A percentile compares a stretch with the other conserved stretches of the same genome.
Conservation (phyloP, 2,888 invertebrate genomes). For the Tipula vernalis region DNA sequence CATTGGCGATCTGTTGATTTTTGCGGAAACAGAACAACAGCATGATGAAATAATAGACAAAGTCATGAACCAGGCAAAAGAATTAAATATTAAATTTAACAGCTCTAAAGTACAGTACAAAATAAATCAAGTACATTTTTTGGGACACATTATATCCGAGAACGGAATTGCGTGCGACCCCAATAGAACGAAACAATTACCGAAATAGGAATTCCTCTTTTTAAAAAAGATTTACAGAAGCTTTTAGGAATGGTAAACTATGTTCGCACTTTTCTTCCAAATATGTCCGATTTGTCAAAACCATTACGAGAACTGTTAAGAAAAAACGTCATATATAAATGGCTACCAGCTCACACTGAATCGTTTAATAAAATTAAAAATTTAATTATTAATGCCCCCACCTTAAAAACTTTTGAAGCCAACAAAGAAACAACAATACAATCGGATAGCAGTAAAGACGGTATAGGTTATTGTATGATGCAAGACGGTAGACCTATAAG, state of each 20-base stretch:
- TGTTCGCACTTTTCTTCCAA: constrained; percentile 16
- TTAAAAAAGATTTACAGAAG: not conserved
- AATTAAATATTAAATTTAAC: no score
- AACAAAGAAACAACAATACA: constrained; percentile 11
- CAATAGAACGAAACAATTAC: not conserved
- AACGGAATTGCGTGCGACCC: not conserved
- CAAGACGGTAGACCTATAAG: no score
- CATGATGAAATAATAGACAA: not conserved
- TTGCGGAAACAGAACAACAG: not conserved
- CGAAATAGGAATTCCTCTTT: not conserved
- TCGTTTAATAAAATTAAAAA: constrained; percentile 14
- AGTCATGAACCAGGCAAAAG: no score
- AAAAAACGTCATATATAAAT: constrained; percentile 14
- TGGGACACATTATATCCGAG: not conserved
- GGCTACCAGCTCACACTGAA: constrained; percentile 13
- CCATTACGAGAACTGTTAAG: constrained; percentile 16
- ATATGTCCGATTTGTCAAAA: constrained; percentile 15
- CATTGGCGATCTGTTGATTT: no score
- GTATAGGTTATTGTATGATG: constrained; percentile 11
- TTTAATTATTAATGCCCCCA: constrained; percentile 11
- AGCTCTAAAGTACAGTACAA: no score
- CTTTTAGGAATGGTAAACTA: constrained; percentile 16
- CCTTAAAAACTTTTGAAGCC: constrained; percentile 14
- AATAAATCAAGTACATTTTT: not conserved
- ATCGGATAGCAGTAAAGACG: constrained; percentile 11